These are phyloP conservation scores for Epiperipatus broadwayi DNA, from an alignment of 2,888 invertebrate genomes.

Conservation along the genomic window DNA sequence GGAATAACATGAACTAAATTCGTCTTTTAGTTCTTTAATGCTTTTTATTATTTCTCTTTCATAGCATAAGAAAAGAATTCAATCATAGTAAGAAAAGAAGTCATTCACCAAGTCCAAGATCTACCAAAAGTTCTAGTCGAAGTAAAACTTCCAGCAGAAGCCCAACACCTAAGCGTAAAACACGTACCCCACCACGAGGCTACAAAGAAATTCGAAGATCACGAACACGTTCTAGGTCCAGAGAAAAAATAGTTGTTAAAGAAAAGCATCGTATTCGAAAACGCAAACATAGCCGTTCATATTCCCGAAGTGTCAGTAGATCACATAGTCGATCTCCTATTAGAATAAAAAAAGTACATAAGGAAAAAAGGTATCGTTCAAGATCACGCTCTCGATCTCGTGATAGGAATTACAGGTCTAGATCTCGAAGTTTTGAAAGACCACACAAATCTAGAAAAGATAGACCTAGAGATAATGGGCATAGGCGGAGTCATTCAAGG, in stretches of 20 bases:
- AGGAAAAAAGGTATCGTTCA: no score
- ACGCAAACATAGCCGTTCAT: slow-evolving; percentile 11
- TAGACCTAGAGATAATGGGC: slow-evolving; percentile 13
- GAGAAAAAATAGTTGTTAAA: not conserved
- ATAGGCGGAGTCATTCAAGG: slow-evolving; percentile 15
- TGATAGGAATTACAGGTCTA: slow-evolving; percentile 11
- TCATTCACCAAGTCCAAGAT: slow-evolving; percentile 8
- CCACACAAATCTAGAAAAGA: slow-evolving; percentile 7
- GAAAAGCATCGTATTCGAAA: slow-evolving; percentile 12
- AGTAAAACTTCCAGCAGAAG: slow-evolving; percentile 14
- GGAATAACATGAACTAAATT: slow-evolving; percentile 4
- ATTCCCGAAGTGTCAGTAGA: no score
- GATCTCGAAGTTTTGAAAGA: slow-evolving; percentile 13
- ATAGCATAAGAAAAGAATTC: slow-evolving; percentile 12
- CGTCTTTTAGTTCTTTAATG: no score
- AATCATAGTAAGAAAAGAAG: slow-evolving; percentile 13
- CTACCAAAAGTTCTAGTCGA: slow-evolving; percentile 12
- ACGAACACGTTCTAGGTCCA: slow-evolving; percentile 7
- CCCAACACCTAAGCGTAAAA: slow-evolving; percentile 13
- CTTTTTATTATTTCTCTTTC: not conserved
- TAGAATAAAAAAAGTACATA: no score
- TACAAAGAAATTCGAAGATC: slow-evolving; percentile 15
- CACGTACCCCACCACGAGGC: slow-evolving; percentile 15
- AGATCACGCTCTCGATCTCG: slow-evolving; percentile 12
- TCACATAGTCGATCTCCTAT: no score